Conservation (phyloP, 2,888 invertebrate species). For the Danaus chrysippus region DNA sequence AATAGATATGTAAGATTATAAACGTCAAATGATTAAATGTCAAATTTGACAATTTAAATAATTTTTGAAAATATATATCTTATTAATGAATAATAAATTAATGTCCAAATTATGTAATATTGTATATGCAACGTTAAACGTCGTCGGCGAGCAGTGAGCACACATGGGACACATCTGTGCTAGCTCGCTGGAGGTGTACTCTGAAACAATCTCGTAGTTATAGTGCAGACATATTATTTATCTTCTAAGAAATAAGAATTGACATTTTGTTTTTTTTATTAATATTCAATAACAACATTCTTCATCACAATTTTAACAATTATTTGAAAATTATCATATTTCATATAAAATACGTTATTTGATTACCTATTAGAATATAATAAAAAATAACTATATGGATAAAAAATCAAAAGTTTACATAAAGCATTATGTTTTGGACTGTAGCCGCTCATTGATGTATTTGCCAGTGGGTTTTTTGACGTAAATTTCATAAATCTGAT, state of each 20-base stretch:
- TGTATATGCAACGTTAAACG: slow-evolving; percentile 33
- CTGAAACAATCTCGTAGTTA: slow-evolving; percentile 45
- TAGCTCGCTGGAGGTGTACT: slow-evolving; percentile 64
- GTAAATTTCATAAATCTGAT: slow-evolving; percentile 14
- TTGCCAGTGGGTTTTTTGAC: slow-evolving; percentile 10
- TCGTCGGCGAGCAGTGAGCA: slow-evolving; percentile 58
- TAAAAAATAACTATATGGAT: too few species aligned
- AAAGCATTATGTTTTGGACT: neutral
- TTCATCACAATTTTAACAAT: too few species aligned
- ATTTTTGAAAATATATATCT: neutral
- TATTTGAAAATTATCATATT: too few species aligned
- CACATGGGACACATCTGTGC: slow-evolving; percentile 76
- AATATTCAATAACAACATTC: too few species aligned
- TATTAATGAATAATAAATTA: neutral
- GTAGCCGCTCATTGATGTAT: neutral
- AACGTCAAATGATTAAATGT: too few species aligned
- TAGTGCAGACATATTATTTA: slow-evolving; percentile 41
- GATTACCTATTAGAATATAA: too few species aligned
- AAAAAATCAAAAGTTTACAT: neutral
- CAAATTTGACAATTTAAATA: too few species aligned
- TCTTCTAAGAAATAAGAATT: neutral
- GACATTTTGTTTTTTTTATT: too few species aligned
- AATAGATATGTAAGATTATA: too few species aligned
- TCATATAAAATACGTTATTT: too few species aligned
- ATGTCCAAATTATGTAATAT: neutral